phyloP scores from a whole-genome alignment of 2,797 vertebrate species.

The Chelon auratus region DNA sequence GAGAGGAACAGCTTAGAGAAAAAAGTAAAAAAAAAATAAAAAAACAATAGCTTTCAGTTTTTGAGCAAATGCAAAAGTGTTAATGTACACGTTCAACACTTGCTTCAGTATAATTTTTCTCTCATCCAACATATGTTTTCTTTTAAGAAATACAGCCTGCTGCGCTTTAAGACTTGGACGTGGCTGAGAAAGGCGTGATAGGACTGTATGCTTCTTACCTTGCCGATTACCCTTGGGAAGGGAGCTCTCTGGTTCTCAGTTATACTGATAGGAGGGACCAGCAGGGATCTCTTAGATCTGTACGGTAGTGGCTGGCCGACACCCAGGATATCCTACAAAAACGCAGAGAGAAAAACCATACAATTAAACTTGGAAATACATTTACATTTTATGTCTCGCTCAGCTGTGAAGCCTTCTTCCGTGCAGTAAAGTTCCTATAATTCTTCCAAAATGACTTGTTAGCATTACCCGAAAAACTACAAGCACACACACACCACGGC shows the following conservation, averaged over 20 bases:
- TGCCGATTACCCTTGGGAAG: constrained; percentile 91
- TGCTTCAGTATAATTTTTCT: not conserved
- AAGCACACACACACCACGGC: not conserved
- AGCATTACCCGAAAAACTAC: not conserved
- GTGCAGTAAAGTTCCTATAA: not conserved
- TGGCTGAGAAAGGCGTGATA: not conserved
- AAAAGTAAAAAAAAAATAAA: no score
- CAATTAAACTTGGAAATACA: not conserved
- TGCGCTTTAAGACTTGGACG: not conserved
- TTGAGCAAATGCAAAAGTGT: no score
- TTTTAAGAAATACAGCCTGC: constrained; percentile 7
- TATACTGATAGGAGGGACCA: constrained; percentile 90
- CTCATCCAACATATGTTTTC: not conserved
- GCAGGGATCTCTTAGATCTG: constrained; percentile 92
- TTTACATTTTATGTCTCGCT: not conserved
- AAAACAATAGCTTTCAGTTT: no score
- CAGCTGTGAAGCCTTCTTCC: not conserved
- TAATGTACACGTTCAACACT: no score
- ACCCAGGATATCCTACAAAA: constrained; percentile 87
- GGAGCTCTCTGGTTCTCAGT: constrained; percentile 95
- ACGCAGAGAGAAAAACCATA: constrained; percentile 42
- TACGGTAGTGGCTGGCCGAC: constrained; percentile 81
- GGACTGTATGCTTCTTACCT: constrained; percentile 82
- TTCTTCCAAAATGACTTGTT: not conserved
- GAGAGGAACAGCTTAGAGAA: no score